Conservation (phyloP, 2,888 invertebrate genomes). For the Trichogramma evanescens region DNA sequence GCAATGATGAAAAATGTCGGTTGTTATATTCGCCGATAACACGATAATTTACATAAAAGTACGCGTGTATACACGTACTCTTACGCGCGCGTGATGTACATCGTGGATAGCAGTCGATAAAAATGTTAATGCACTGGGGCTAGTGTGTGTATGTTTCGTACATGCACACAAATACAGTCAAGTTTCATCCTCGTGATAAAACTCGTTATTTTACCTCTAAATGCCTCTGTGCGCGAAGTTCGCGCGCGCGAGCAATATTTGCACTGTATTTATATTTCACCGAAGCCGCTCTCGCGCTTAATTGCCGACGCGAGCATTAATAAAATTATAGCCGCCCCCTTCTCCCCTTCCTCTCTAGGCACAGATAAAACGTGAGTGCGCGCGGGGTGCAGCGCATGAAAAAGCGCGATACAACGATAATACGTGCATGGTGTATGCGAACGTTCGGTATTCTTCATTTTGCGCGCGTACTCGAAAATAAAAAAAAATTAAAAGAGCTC, state of each 20-base stretch:
- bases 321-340: not conserved
- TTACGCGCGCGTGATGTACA: not conserved
- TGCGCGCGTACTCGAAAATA: no score
- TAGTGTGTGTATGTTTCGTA: not conserved
- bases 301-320: constrained; percentile 10
- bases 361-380: constrained; percentile 1
- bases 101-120: constrained; percentile 10
- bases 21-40: no score
- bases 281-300: constrained; percentile 2
- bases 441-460: no score
- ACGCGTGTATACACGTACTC: no score
- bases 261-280: not conserved
- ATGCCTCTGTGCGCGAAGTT: not conserved
- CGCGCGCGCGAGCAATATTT: constrained; percentile 15
- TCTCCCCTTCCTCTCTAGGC: not conserved
- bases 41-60: no score
- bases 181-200: constrained; percentile 10
- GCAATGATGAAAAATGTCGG: no score
- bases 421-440: no score
- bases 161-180: not conserved
- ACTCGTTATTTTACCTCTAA: constrained; percentile 12
- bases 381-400: not conserved
- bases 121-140: constrained; percentile 15
- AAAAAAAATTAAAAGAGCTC: no score
- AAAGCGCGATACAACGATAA: not conserved